phyloP scores from a whole-genome alignment of 2,113 vertebrate species.

The Hypomesus transpacificus region DNA sequence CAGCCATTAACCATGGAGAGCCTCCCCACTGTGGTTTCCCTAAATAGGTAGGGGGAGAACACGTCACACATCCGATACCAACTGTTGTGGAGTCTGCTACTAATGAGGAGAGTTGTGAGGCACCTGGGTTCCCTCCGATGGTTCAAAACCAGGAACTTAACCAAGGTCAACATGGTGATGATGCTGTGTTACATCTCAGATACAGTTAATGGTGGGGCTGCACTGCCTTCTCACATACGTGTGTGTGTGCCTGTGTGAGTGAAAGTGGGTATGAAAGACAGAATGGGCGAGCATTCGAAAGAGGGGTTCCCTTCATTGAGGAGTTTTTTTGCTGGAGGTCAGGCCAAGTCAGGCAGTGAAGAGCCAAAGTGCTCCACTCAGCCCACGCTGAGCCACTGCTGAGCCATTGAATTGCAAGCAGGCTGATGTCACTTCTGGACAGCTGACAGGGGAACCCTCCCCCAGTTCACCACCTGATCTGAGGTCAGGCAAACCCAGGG shows the following conservation, averaged over 20 bases:
- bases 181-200: background rate
- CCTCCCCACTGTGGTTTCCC: constrained; percentile 23
- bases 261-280: background rate
- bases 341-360: background rate
- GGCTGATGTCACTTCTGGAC: constrained; percentile 60
- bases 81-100: constrained; percentile 5
- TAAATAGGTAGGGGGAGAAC: constrained; percentile 12
- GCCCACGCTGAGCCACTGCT: constrained; percentile 37
- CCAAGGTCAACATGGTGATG: too few relatives aligned
- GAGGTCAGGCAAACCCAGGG: constrained; percentile 23
- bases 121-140: background rate
- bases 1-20: constrained; percentile 27
- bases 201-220: too few relatives aligned
- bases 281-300: background rate
- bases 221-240: background rate
- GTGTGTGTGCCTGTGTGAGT: background rate
- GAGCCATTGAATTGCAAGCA: constrained; percentile 49
- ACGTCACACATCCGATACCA: constrained; percentile 6
- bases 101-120: background rate
- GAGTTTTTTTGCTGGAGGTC: background rate
- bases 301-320: background rate
- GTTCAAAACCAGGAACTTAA: too few relatives aligned
- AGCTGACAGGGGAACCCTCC: constrained; percentile 55
- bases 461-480: constrained; percentile 37
- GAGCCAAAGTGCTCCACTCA: constrained; percentile 2